Percentiles rank a stretch among this genome's conserved stretches.
Conservation (phyloP, 92 coral and sea anemone species). For the Diadumene lineata region DNA sequence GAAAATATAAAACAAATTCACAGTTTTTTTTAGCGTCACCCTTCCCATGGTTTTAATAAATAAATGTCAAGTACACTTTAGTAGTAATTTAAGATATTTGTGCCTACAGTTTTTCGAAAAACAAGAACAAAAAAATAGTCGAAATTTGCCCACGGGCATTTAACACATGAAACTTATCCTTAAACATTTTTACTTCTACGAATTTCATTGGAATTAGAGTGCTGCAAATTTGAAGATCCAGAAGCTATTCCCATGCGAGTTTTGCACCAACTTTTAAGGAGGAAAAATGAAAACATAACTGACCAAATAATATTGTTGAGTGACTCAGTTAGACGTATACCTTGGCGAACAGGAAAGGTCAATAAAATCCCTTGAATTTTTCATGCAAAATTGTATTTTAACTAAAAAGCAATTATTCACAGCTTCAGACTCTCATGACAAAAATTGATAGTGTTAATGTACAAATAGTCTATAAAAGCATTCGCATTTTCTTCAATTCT, state of each 20-base stretch:
- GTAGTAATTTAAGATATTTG: background rate
- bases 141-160: background rate
- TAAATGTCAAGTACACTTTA: background rate
- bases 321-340: background rate
- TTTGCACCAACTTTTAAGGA: no score
- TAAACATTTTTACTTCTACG: no score
- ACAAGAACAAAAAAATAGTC: background rate
- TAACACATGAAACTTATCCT: no score
- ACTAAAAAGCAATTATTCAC: background rate
- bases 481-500: background rate
- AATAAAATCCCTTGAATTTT: background rate
- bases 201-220: no score
- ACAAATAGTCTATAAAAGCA: background rate
- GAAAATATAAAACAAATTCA: no score
- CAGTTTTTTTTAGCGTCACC: no score
- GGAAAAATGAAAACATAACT: no score
- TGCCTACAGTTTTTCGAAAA: background rate
- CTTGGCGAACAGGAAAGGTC: background rate
- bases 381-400: background rate
- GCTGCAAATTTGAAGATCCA: no score
- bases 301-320: no score
- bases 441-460: background rate
- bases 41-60: no score
- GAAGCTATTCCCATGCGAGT: no score
- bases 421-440: background rate